Evolutionary conservation across 2,797 vertebrate species (phyloP), one percentile per base, ranked within the genome.

Genomic region (Chromis chromis): DNA sequence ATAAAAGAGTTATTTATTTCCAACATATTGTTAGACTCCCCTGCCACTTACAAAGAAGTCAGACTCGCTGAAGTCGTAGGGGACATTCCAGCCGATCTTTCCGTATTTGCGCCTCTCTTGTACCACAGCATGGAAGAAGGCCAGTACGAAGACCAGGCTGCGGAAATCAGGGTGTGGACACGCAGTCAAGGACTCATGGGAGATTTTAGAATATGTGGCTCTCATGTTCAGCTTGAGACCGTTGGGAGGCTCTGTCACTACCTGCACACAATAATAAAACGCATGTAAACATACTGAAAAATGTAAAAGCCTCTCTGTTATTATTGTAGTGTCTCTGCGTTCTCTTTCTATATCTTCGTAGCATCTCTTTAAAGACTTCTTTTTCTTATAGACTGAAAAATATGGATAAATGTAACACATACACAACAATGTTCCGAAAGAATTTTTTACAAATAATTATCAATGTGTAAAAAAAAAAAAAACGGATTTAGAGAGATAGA

Each of bases 31-130:
- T 72, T 44, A 68, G 3, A 22, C 14, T 59, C 9, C 13, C 0
- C 0, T 19, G 17, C 12, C 28, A 69, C 87, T 88, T 89, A 98
- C 98, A 88, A 96, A 95, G 88, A 99, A 99, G 91, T 99, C 98
- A 0, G 97, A 99, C 83, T 99, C 97, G 8, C 96, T 99, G 91
- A 99, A 99, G 91, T 99, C 97, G 0, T 98, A 99, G 0, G 93
- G 87, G 13, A 99, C 94, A 0, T 99, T 99, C 98, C 98, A 99
- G 58, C 98, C 98, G 0, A 96, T 96, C 89, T 99, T 99, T 74
- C 97, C 98, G 2, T 99, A 99, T 85, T 98, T 99, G 78, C 98
- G 94, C 25, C 98, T 93, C 88, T 99, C 98, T 87, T 98, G 98
- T 54, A 99, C 97, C 81, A 99, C 98, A 0, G 97, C 98, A 0